Evolutionary conservation across 1,140 invertebrate genomes (phyloP).

Genomic region (Dendroctonus valens): DNA sequence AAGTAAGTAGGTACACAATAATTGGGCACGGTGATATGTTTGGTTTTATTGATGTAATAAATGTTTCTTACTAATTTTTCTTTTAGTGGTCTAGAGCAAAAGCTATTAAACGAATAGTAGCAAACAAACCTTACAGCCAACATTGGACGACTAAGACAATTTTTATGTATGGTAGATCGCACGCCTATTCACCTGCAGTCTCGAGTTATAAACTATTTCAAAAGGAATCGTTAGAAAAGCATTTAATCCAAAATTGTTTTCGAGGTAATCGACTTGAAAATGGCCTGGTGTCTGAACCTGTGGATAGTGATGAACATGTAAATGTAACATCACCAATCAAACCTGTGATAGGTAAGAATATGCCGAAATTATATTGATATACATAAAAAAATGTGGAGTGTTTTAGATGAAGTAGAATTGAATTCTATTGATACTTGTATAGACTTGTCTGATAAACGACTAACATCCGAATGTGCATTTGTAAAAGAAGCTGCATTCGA

Average conservation of each 20-base stretch:
- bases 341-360: conserved; percentile 17
- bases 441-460: conserved; percentile 34
- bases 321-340: conserved; percentile 26
- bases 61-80: neutral
- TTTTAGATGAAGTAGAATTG: conserved; percentile 11
- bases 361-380: neutral
- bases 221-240: conserved; percentile 34
- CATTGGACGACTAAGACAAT: conserved; percentile 43
- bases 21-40: neutral
- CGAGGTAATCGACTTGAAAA: conserved; percentile 7
- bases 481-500: conserved; percentile 42
- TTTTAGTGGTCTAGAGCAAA: conserved; percentile 47
- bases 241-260: conserved; percentile 31
- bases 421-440: conserved; percentile 6
- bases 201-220: conserved; percentile 37
- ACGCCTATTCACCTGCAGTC: conserved; percentile 37
- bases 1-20: conserved; percentile 35
- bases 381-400: neutral
- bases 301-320: conserved; percentile 10
- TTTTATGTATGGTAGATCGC: conserved; percentile 43
- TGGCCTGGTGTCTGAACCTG: neutral
- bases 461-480: conserved; percentile 37
- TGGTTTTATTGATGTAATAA: neutral
- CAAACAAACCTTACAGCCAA: conserved; percentile 26
- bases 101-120: conserved; percentile 39